A percentile compares a stretch with the other conserved stretches of the same genome.
Conservation (phyloP, 64 coral and sea anemone species). For the Montipora sp. region DNA sequence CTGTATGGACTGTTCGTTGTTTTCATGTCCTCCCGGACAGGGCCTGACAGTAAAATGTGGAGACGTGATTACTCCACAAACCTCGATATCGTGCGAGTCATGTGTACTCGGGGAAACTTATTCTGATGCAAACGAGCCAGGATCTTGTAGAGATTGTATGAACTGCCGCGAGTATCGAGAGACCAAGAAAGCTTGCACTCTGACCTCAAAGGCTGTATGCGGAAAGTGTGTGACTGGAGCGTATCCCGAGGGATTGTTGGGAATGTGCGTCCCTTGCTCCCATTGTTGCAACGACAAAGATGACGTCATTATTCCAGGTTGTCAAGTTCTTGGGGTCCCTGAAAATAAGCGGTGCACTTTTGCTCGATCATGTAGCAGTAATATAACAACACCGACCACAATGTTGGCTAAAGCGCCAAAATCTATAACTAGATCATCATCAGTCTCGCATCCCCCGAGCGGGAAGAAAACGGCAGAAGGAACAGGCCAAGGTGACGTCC, state of each 20-base stretch:
- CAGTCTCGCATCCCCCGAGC: too few species aligned
- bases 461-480: background rate
- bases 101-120: constrained; percentile 53
- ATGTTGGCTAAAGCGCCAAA: background rate
- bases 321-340: constrained; percentile 2
- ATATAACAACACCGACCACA: background rate
- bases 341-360: constrained; percentile 23
- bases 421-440: background rate
- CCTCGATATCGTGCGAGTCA: background rate
- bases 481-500: background rate
- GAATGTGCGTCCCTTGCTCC: constrained; percentile 39
- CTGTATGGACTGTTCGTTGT: background rate
- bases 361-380: background rate
- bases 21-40: constrained; percentile 1
- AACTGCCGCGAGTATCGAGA: constrained; percentile 25
- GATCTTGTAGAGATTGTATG: constrained; percentile 29
- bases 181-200: background rate
- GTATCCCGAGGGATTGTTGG: background rate
- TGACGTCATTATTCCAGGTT: background rate
- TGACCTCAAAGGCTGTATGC: constrained; percentile 14
- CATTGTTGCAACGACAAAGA: constrained; percentile 55
- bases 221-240: constrained; percentile 14
- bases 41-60: constrained; percentile 39
- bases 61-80: background rate
- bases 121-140: constrained; percentile 9